Evolutionary conservation across 2,888 invertebrate genomes (phyloP).

Genomic region (Lydus trimaculatus): DNA sequence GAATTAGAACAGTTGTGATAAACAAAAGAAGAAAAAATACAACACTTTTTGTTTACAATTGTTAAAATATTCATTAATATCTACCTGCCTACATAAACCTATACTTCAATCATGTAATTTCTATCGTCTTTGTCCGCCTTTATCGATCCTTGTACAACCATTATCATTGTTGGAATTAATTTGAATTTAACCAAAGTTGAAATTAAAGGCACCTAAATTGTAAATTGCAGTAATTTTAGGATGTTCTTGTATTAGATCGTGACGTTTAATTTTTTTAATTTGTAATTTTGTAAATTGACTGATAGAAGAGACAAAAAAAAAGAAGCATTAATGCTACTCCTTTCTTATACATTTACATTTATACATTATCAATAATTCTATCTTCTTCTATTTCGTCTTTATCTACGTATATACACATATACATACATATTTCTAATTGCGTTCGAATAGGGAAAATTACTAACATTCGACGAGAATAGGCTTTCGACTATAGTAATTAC

Average conservation of each 20-base stretch:
- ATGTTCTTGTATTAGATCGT: background rate
- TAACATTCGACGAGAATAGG: background rate
- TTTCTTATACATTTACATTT: too few relatives aligned
- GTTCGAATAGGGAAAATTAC: background rate
- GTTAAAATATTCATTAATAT: constrained; percentile 1
- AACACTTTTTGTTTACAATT: background rate
- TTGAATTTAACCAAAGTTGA: background rate
- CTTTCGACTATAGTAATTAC: constrained; percentile 6
- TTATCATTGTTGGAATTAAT: background rate
- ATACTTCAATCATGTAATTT: background rate
- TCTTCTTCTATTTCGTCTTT: background rate
- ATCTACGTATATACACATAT: too few relatives aligned
- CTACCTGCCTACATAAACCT: too few relatives aligned
- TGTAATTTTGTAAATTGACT: background rate
- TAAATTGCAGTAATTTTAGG: background rate
- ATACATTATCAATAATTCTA: background rate
- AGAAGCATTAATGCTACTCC: too few relatives aligned
- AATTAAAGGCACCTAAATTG: background rate
- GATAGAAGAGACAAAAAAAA: background rate
- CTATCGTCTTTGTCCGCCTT: background rate
- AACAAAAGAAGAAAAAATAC: too few relatives aligned
- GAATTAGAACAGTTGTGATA: background rate
- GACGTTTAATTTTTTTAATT: background rate
- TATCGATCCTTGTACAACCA: background rate
- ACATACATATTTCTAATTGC: background rate